Evolutionary conservation across 2,888 invertebrate genomes (phyloP).

Genomic region (Sialis lutaria): DNA sequence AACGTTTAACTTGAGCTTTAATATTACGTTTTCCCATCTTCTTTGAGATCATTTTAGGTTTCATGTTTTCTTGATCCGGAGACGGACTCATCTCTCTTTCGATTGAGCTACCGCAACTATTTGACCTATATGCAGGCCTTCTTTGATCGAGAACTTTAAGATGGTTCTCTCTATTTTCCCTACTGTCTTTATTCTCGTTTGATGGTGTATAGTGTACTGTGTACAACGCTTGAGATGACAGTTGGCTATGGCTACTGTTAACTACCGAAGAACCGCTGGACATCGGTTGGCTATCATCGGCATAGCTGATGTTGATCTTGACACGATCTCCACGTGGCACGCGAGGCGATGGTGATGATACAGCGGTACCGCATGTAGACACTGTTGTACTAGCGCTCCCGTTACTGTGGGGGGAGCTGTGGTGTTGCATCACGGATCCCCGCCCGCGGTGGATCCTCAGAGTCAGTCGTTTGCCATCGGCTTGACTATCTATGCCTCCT

Average conservation of each 20-base stretch:
- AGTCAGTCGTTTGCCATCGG: constrained; percentile 80
- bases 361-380: constrained; percentile 25
- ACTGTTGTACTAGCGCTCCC: constrained; percentile 47
- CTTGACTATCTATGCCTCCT: constrained; percentile 47
- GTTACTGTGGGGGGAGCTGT: constrained; percentile 47
- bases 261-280: constrained; percentile 22
- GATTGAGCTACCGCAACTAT: constrained; percentile 30
- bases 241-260: constrained; percentile 19
- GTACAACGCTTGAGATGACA: constrained; percentile 28
- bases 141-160: constrained; percentile 29
- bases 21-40: constrained; percentile 80
- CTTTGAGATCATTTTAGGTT: constrained; percentile 30
- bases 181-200: constrained; percentile 28
- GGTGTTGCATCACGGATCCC: constrained; percentile 36
- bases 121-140: constrained; percentile 26
- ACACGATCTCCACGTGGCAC: constrained; percentile 52
- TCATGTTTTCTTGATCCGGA: constrained; percentile 19
- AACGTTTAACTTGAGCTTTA: constrained; percentile 79
- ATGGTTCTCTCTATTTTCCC: constrained; percentile 38
- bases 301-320: constrained; percentile 74
- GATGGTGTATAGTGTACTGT: constrained; percentile 48
- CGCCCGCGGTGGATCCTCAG: constrained; percentile 79
- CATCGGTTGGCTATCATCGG: constrained; percentile 41
- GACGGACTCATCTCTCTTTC: constrained; percentile 29
- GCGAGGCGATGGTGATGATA: constrained; percentile 43